Conservation (phyloP, 2,888 invertebrate species). For the Nomada goodeniana region DNA sequence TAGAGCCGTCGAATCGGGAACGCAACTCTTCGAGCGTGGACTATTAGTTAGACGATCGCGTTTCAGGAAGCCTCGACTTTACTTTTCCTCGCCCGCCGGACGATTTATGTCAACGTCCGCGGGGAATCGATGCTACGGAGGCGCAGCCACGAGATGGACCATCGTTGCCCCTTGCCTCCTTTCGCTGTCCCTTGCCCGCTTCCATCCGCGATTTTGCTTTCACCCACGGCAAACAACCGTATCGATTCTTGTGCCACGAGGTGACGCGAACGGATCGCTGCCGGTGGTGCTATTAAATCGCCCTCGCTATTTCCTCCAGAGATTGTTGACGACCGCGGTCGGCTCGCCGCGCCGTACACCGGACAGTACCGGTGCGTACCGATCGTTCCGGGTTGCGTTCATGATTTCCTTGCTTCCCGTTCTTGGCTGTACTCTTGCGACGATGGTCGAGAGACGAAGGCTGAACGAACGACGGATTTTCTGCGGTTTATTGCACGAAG, state of each 20-base stretch:
- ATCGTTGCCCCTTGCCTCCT: neutral
- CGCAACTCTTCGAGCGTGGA: conserved; percentile 33
- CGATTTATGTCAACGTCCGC: conserved; percentile 52
- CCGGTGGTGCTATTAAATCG: conserved; percentile 34
- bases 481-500: too few species aligned
- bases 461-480: conserved; percentile 18
- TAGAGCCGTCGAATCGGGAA: conserved; percentile 30
- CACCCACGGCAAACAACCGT: conserved; percentile 40
- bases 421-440: neutral
- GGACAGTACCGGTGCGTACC: conserved; percentile 20
- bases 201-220: conserved; percentile 4
- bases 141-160: conserved; percentile 12
- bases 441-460: conserved; percentile 18
- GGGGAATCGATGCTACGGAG: conserved; percentile 44
- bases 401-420: neutral
- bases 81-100: conserved; percentile 6
- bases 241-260: conserved; percentile 39
- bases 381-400: neutral
- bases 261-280: conserved; percentile 32
- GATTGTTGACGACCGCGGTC: conserved; percentile 17
- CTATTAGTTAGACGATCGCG: conserved; percentile 29
- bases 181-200: neutral
- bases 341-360: conserved; percentile 9
- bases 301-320: conserved; percentile 7
- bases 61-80: conserved; percentile 41